Evolutionary conservation across 2,888 invertebrate genomes (phyloP), one percentile per base, ranked within the genome.

Genomic region (Lissonota sp.): DNA sequence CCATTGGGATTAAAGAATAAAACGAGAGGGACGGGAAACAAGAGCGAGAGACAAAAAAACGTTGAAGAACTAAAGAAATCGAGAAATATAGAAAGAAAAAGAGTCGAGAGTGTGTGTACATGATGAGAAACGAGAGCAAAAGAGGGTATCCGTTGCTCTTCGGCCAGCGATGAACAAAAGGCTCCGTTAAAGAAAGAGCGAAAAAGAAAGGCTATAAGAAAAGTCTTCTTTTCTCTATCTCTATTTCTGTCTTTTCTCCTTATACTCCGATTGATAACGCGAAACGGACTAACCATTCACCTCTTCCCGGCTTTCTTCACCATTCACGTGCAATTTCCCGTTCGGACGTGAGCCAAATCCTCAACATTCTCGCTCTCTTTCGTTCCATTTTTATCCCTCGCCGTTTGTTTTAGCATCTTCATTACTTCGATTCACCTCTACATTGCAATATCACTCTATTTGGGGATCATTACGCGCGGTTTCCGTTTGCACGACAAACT

Each of bases 271-370:
- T 82, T 82, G 82, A 82, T 82, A 82, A 82, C 75, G 71, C 67
- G 57, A 44, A 70, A 57, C 70, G 55, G 44, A 57, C 74, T 57
- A 82, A 75, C 78, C 74, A 71, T 78, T 78, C 78, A 66, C 58
- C 75, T 49, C 49, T 44, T 26, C 69, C 66, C 62, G 14, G 42
- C 75, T 75, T 75, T 62, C 53, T 75, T 67, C 49, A 49, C 51
- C 60, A 63, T 79, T 78, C 67, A 44, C 79, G 79, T 63, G 70
- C 75, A 79, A 75, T 82, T 71, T 78, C 42, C 66, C 62, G 57
- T 71, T 67, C 82, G 82, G 75, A 79, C 71, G 70, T 67, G 62
- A 79, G 79, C 82, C 82, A 82, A 78, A 82, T 82, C 75, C 72
- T n/a, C 55, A 71, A 49, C 71, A 58, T 79, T 75, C 63, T 49